Conservation (phyloP, 1,140 invertebrate genomes). For the Andrena cerasifolii region DNA sequence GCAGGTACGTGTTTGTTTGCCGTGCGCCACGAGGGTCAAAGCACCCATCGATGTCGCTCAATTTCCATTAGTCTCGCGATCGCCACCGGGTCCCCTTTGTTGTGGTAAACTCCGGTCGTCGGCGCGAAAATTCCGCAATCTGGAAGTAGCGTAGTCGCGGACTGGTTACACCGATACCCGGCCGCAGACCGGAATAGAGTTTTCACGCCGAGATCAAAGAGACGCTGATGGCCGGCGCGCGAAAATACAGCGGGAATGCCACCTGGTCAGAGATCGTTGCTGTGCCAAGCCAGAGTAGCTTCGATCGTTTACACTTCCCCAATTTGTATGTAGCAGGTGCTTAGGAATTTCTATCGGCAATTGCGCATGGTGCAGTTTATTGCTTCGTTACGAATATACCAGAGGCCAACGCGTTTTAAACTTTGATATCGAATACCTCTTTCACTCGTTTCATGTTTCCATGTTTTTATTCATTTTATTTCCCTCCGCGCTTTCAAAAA, state of each 20-base stretch:
- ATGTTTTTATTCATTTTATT: no score
- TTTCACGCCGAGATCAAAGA: constrained; percentile 43
- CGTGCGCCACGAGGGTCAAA: constrained; percentile 3
- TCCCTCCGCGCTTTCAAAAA: no score
- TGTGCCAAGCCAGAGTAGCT: neutral
- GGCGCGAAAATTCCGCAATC: constrained; percentile 44
- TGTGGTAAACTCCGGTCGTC: constrained; percentile 26
- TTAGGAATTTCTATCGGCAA: no score
- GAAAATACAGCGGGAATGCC: neutral
- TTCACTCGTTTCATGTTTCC: no score
- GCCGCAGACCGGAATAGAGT: constrained; percentile 21
- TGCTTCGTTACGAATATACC: no score
- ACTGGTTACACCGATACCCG: constrained; percentile 4
- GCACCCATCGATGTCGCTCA: constrained; percentile 1
- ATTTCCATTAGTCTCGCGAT: constrained; percentile 9
- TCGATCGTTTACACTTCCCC: constrained; percentile 35
- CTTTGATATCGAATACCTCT: no score
- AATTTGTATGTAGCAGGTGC: neutral
- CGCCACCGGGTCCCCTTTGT: neutral
- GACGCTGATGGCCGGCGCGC: constrained; percentile 10
- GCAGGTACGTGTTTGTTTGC: neutral
- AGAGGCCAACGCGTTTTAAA: no score
- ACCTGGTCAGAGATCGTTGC: constrained; percentile 27
- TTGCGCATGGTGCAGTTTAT: no score
- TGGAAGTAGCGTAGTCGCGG: constrained; percentile 10